Conservation (phyloP, 2,797 vertebrate genomes). For the Otus scops region DNA sequence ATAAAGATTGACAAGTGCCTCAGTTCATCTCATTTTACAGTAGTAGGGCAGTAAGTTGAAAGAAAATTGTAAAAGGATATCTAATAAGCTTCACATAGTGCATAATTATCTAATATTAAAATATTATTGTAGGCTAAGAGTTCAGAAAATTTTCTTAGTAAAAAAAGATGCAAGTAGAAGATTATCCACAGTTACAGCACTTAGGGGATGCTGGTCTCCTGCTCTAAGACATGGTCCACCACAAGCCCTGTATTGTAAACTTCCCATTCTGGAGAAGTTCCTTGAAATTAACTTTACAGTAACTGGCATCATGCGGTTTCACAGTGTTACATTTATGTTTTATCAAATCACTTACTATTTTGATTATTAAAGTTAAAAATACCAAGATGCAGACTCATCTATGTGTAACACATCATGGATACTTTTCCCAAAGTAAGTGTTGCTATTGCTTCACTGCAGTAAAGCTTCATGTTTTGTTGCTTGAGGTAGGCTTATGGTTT, state of each 20-base stretch:
- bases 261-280: background rate
- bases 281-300: background rate
- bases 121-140: background rate
- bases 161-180: background rate
- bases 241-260: background rate
- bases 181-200: background rate
- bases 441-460: background rate
- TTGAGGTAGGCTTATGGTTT: background rate
- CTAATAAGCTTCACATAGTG: background rate
- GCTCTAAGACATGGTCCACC: background rate
- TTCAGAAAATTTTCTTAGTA: background rate
- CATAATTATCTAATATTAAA: background rate
- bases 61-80: background rate
- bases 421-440: background rate
- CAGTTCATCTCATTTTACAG: background rate
- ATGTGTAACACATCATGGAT: background rate
- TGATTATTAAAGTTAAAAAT: background rate
- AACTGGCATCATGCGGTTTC: background rate
- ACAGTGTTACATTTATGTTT: background rate
- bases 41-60: background rate
- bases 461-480: background rate
- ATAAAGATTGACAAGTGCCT: background rate
- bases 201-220: background rate
- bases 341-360: background rate
- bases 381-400: background rate